phyloP scores from a whole-genome alignment of 2,113 vertebrate genomes.

The Chionomys nivalis region DNA sequence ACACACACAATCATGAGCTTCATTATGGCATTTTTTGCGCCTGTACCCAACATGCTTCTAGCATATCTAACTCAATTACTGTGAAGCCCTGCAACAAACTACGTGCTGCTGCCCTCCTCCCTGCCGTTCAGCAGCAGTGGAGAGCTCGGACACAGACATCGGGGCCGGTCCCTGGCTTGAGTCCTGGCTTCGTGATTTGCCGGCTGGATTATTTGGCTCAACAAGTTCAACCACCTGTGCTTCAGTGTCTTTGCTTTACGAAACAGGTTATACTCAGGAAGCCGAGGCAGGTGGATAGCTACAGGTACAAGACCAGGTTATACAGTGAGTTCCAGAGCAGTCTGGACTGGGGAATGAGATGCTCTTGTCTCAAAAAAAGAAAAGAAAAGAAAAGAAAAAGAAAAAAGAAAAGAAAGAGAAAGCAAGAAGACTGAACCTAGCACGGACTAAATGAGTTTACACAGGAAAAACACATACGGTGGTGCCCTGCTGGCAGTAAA shows the following conservation, averaged over 20 bases:
- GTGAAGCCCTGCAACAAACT: too few relatives aligned
- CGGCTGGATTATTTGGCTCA: too few relatives aligned
- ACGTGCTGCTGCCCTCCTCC: rapidly evolving
- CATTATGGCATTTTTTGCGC: not conserved
- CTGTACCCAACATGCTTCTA: not conserved
- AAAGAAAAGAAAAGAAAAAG: not conserved
- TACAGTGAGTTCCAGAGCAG: not conserved
- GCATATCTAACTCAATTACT: not conserved
- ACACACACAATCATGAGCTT: not conserved
- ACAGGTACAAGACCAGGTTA: not conserved
- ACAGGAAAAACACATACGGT: not conserved
- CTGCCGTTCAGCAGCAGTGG: not conserved
- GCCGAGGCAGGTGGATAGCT: too few relatives aligned
- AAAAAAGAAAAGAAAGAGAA: not conserved
- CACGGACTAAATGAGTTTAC: not conserved
- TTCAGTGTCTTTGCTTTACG: not conserved
- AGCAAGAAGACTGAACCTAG: too few relatives aligned
- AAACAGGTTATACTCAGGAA: not conserved
- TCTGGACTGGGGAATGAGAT: not conserved
- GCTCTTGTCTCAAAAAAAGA: not conserved
- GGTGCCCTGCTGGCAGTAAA: not conserved
- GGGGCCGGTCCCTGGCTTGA: not conserved
- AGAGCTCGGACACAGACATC: too few relatives aligned
- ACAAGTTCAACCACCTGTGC: too few relatives aligned
- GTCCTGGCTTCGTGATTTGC: too few relatives aligned